phyloP scores from a whole-genome alignment of 2,113 vertebrate species.

The Spea multiplicata region DNA sequence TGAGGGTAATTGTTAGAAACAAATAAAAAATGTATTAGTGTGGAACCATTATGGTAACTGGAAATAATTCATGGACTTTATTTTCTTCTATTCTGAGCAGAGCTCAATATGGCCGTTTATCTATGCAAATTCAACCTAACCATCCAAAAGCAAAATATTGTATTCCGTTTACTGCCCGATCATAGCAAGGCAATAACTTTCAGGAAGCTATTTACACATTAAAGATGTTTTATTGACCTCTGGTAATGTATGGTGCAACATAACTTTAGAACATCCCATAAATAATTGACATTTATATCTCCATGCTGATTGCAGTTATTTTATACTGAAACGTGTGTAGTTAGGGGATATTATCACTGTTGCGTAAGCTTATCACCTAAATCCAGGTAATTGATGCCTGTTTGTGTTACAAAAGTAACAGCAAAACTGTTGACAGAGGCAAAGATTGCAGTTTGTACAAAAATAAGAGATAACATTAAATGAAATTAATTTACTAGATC shows the following conservation, averaged over 20 bases:
- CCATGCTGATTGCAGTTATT: slow-evolving; percentile 29
- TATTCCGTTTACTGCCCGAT: slow-evolving; percentile 43
- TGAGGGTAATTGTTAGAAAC: background rate
- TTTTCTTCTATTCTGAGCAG: background rate
- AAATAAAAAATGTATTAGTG: background rate
- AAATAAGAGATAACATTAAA: background rate
- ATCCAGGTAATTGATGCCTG: slow-evolving; percentile 8
- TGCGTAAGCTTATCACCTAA: background rate
- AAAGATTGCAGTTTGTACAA: background rate
- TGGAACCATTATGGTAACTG: background rate
- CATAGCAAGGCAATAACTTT: slow-evolving; percentile 41
- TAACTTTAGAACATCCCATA: slow-evolving; percentile 38
- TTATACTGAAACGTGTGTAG: slow-evolving; percentile 29
- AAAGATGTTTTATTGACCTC: slow-evolving; percentile 47
- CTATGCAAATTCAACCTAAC: slow-evolving; percentile 23
- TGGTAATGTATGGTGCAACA: slow-evolving; percentile 41
- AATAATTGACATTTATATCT: slow-evolving; percentile 42
- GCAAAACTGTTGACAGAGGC: background rate
- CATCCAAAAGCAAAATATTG: slow-evolving; percentile 33
- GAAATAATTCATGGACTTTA: slow-evolving; percentile 14
- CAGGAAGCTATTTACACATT: slow-evolving; percentile 48
- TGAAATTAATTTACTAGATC: background rate
- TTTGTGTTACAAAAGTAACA: background rate
- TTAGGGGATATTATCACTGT: slow-evolving; percentile 26
- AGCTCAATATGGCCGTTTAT: slow-evolving; percentile 8